Evolutionary conservation across 2,113 vertebrate species (phyloP), one percentile per base, ranked within the genome.

Genomic region (Nothobranchius kuhntae): DNA sequence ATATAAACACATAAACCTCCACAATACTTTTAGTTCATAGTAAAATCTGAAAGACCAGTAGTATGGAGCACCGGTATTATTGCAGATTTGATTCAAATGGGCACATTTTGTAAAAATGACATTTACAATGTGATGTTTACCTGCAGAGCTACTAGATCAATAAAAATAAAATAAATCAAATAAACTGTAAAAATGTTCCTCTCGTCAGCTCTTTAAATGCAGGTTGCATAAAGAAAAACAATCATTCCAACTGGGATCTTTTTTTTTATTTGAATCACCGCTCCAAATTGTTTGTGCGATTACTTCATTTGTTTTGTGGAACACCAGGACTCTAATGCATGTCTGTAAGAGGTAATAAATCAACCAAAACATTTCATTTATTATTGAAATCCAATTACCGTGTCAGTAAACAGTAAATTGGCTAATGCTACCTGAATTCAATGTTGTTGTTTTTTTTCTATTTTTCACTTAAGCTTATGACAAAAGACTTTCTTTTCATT

Each of bases 351-450:
- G n/a, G 36, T 11, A 17, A 40, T 42, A 42, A 57, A 36, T 42
- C 26, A 36, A 13, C 36, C 55, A 57, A 57, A 57, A 17, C 36
- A 17, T 21, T 57, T 40, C 15, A 57, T 17, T 57, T 6, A 57
- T 38, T 56, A 38, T 42, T 57, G 14, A 57, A 57, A 42, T 57
- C 10, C n/a, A 57, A 57, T 57, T 40, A 57, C 9, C 13, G 36
- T 17, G 9, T 17, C 6, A 40, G n/a, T 6, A 42, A 57, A 57
- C 6, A 40, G n/a, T 6, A 42, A 57, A 57, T 57, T 57, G 4
- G 15, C 55, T 17, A 13, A 57, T 40, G 14, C 15, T 15, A 40
- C 7, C 21, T 7, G 53, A 38, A 38, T 38, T 14, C 6, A 36
- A 40, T 17, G 47, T n/a, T 50, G 17, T 48, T 6, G 14, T 13